Conservation (phyloP, 2,888 invertebrate species). For the Crepidodera aurea region DNA sequence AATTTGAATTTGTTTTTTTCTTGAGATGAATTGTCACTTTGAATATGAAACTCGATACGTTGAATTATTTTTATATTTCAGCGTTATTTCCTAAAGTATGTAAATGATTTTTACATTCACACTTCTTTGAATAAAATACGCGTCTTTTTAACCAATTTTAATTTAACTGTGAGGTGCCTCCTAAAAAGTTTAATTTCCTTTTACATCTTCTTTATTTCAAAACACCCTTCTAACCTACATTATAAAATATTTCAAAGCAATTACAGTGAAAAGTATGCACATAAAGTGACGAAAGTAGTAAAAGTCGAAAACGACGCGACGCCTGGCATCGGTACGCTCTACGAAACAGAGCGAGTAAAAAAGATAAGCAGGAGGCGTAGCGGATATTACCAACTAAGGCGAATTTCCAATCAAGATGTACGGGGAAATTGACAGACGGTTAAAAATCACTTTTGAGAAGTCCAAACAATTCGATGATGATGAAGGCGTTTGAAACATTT, state of each 20-base stretch:
- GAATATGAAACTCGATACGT: no score
- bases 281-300: background rate
- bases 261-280: background rate
- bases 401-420: background rate
- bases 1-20: no score
- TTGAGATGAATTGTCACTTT: no score
- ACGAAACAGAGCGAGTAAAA: background rate
- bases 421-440: background rate
- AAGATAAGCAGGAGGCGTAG: background rate
- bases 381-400: background rate
- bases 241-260: background rate
- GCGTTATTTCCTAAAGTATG: no score
- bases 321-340: background rate
- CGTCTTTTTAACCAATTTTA: no score
- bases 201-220: conserved; percentile 2
- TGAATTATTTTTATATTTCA: no score
- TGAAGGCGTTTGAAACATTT: no score
- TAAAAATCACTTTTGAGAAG: background rate
- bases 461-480: no score
- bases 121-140: no score
- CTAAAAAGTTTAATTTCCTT: conserved; percentile 6
- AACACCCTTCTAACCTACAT: background rate
- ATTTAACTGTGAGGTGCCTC: no score
- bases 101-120: no score
- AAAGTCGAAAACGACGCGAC: background rate